These are phyloP conservation scores for Tauraco hartlaubi DNA, from an alignment of 2,797 vertebrate species.

Conservation along the genomic window DNA sequence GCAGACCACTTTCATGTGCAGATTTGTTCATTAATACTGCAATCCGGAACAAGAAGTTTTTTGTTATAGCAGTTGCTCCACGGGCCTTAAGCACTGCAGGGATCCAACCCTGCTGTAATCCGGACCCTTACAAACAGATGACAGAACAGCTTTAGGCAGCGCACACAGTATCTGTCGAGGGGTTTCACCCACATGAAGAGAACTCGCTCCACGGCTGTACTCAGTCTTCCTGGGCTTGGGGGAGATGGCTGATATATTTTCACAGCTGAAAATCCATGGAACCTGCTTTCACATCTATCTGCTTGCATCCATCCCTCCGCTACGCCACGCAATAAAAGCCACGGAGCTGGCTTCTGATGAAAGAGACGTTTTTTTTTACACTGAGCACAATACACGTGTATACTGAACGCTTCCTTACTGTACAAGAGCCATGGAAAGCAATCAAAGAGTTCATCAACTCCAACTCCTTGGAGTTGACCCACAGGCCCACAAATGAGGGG, in stretches of 20 bases:
- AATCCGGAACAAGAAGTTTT: neutral
- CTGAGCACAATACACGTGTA: neutral
- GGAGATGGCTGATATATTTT: neutral
- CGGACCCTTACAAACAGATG: neutral
- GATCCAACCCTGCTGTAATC: neutral
- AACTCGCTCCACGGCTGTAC: neutral
- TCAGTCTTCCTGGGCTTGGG: neutral
- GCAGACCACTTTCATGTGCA: neutral
- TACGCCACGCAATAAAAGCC: neutral
- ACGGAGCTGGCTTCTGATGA: neutral
- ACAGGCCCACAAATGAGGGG: neutral
- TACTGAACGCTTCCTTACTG: neutral
- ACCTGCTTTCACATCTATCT: neutral
- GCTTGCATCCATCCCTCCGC: neutral
- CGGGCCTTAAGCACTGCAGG: neutral
- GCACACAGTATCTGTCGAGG: rapidly evolving
- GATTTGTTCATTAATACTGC: neutral
- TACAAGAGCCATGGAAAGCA: neutral
- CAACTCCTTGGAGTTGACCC: neutral
- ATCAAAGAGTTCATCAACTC: neutral
- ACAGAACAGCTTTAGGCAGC: neutral
- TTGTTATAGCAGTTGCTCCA: neutral
- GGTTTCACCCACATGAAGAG: neutral
- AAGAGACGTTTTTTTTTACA: neutral
- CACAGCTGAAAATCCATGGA: neutral